Percentiles rank a stretch among this genome's conserved stretches.
Conservation (phyloP, 2,113 vertebrate genomes). For the Pangasianodon gigas region DNA sequence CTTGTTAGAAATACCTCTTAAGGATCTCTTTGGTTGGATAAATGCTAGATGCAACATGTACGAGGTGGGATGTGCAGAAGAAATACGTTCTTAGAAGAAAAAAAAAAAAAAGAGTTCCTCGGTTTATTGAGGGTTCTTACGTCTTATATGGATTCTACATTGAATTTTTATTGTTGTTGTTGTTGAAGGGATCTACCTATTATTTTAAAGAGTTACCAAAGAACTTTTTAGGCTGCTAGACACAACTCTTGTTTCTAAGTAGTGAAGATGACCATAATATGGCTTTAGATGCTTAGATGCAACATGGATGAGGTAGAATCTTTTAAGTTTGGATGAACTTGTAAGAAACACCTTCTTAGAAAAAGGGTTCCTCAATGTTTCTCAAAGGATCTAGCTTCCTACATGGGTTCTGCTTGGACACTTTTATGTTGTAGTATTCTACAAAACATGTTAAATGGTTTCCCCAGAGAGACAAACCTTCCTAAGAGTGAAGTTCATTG, state of each 20-base stretch:
- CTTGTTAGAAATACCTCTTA: neutral
- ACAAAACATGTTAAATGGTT: neutral
- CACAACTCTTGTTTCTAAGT: neutral
- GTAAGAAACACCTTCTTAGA: neutral
- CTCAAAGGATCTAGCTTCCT: neutral
- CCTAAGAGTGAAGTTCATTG: neutral
- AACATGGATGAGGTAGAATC: neutral
- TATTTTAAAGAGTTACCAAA: neutral
- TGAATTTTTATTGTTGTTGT: neutral
- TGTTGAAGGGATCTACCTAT: neutral
- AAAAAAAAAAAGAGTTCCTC: too few species aligned
- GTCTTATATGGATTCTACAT: neutral
- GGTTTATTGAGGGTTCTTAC: neutral
- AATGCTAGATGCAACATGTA: neutral
- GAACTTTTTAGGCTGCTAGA: neutral
- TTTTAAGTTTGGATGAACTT: neutral
- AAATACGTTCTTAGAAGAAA: neutral
- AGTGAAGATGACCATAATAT: neutral
- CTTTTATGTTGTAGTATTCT: neutral
- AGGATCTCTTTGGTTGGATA: neutral
- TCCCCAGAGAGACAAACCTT: neutral
- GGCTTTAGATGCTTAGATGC: neutral
- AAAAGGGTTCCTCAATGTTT: neutral
- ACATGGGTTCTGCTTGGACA: neutral
- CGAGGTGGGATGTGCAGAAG: neutral